Evolutionary conservation across 2,113 vertebrate genomes (phyloP), one percentile per base, ranked within the genome.

Genomic region (Siniperca knerii): DNA sequence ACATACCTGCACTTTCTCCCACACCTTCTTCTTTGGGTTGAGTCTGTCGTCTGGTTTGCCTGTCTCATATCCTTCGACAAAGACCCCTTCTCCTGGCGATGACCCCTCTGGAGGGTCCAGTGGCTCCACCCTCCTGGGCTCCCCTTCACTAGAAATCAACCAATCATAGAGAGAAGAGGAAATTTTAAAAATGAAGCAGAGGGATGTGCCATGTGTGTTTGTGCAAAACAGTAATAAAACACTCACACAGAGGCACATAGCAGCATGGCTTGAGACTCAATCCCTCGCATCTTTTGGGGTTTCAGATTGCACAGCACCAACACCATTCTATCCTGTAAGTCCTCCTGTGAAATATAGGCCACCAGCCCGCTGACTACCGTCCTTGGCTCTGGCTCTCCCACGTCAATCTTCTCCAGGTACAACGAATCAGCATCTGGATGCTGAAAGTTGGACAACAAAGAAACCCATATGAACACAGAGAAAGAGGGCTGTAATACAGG

Each of bases 21-120:
- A 99, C 72, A 99, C 94, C 64, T 98, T 99, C 83, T 99, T 99
- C 96, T 99, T 99, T 21, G 98, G 97, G 83, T 98, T 99, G 72
- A 99, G 97, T 88, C 96, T 97, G 0, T 97, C 97, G 0, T 99
- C 98, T 0, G 98, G 96, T 29, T 97, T 96, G 25, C 96, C 97
- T 0, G 89, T 91, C 91, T 97, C 97, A 1, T 96, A 97, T n/a
- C 98, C 98, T 72, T 98, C 97, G 23, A 98, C 96, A 6, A 96
- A 98, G 69, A 99, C 96, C 0, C 88, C 96, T 0, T 99, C 98
- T 8, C 98, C 98, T 0, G 97, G 97, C 0, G 94, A 96, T 13
- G 97, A 97, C 40, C 96, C 97, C 0, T 94, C 92, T 0, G 98
- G 98, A 0, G 98, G 97, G 85, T 99, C 97, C 79, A 99, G 95